phyloP scores from a whole-genome alignment of 2,797 vertebrate genomes.

The Coccyzus lansbergi region DNA sequence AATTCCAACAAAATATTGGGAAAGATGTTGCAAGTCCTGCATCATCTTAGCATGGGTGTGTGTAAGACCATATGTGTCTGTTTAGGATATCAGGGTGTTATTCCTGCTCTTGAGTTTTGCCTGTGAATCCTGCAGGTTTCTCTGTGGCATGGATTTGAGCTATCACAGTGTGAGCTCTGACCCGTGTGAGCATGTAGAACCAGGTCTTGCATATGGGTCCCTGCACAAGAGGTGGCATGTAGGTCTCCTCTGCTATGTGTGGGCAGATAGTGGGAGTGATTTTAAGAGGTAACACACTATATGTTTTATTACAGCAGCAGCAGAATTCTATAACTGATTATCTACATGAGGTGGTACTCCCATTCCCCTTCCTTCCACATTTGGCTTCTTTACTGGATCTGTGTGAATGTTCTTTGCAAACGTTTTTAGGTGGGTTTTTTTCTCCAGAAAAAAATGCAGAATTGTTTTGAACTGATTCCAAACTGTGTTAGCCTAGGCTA shows the following conservation, averaged over 20 bases:
- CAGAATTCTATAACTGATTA: background rate
- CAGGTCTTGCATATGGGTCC: background rate
- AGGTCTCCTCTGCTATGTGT: accelerated
- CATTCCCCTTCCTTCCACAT: background rate
- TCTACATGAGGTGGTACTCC: accelerated
- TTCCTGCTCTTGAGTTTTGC: background rate
- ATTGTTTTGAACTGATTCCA: background rate
- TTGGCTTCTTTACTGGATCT: background rate
- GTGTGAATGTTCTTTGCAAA: background rate
- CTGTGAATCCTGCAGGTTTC: background rate
- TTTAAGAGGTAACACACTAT: background rate
- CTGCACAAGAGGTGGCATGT: accelerated
- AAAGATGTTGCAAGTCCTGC: background rate
- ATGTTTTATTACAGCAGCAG: background rate
- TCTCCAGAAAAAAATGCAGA: background rate
- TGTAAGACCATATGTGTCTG: background rate
- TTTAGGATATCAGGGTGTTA: background rate
- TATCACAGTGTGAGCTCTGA: background rate
- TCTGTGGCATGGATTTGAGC: background rate
- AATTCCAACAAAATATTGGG: background rate
- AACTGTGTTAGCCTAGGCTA: background rate
- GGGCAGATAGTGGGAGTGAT: background rate
- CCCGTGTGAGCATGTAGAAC: accelerated
- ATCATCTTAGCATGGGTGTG: background rate
- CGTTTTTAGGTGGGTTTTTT: accelerated